Evolutionary conservation across 2,888 invertebrate genomes (phyloP).

Genomic region (Nasonia oneida): DNA sequence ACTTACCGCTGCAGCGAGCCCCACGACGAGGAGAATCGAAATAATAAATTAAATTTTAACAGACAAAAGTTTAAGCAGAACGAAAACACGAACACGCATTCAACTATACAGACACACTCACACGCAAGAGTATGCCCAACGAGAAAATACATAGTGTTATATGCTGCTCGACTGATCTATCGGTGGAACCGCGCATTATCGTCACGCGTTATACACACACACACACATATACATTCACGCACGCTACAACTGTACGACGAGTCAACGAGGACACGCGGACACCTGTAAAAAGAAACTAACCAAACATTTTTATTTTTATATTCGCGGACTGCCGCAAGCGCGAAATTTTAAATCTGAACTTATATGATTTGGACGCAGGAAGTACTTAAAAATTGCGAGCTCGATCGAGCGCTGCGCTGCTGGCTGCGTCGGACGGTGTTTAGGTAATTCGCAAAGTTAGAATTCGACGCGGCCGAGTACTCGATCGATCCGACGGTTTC

Average conservation of each 20-base stretch:
- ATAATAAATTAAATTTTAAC: conserved; percentile 5
- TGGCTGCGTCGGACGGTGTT: neutral
- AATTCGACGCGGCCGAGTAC: neutral
- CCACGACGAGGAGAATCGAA: conserved; percentile 1
- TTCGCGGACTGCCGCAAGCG: neutral
- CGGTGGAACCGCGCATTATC: conserved; percentile 38
- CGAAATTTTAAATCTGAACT: neutral
- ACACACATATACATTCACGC: neutral
- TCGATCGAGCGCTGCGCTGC: neutral
- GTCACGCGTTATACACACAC: conserved; percentile 4
- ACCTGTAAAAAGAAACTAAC: neutral
- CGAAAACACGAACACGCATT: neutral
- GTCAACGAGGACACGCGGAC: neutral
- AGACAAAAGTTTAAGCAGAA: conserved; percentile 1
- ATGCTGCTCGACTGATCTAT: conserved; percentile 53
- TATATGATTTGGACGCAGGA: neutral
- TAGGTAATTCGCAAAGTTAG: conserved; percentile 10
- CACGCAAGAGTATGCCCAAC: neutral
- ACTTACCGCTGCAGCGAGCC: neutral
- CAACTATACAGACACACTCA: neutral
- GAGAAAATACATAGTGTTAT: neutral
- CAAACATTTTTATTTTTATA: conserved; percentile 12
- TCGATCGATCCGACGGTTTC: conserved; percentile 21
- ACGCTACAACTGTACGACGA: neutral
- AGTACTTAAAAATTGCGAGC: neutral